Evolutionary conservation across 1,140 invertebrate species (phyloP).

Genomic region (Saccostrea echinata): DNA sequence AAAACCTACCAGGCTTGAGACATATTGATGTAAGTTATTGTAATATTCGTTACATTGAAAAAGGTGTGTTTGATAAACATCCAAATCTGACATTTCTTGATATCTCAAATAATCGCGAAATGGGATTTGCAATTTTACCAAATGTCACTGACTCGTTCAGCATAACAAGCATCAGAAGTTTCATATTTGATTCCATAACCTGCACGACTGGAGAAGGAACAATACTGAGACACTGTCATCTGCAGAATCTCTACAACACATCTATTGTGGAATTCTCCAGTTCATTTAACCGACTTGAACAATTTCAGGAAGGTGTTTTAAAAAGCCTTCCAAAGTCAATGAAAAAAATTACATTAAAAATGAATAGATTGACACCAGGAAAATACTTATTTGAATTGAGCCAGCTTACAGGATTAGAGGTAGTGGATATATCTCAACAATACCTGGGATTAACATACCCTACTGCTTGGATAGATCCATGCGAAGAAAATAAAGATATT

Average conservation of each 20-base stretch:
- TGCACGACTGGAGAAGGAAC: neutral
- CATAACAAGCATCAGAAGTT: neutral
- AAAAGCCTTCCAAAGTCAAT: neutral
- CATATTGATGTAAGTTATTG: neutral
- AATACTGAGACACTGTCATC: neutral
- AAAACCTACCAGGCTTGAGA: neutral
- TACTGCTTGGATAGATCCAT: neutral
- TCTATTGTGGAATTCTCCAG: neutral
- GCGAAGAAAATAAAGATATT: neutral
- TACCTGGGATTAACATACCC: neutral
- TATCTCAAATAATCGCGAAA: neutral
- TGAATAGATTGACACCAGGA: neutral
- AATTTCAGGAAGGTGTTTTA: neutral
- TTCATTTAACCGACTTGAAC: neutral
- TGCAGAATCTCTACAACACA: neutral
- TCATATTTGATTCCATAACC: neutral
- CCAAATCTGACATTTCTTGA: neutral
- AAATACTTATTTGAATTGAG: neutral
- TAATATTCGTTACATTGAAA: neutral
- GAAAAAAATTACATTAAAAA: neutral
- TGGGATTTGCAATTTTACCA: neutral
- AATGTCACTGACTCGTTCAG: neutral
- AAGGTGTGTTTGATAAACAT: neutral
- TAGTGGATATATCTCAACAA: neutral
- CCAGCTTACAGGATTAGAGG: neutral